Evolutionary conservation across 2,113 vertebrate species (phyloP).

Genomic region (Pavo muticus): DNA sequence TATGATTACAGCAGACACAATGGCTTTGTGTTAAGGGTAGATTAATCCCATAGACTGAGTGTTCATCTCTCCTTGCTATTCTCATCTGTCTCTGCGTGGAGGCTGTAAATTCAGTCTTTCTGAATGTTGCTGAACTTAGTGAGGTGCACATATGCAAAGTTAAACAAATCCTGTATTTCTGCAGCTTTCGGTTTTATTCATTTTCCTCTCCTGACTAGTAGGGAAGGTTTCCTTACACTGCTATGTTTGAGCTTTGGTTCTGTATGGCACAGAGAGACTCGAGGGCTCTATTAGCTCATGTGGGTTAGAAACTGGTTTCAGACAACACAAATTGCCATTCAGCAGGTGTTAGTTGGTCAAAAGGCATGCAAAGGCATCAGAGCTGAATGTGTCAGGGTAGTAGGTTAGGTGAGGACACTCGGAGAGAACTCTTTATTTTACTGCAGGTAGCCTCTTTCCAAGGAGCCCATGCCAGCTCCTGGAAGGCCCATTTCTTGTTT

Average conservation of each 20-base stretch:
- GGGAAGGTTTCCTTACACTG: not conserved
- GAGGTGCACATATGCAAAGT: not conserved
- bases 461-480: not conserved
- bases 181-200: not conserved
- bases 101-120: not conserved
- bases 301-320: not conserved
- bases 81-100: not conserved
- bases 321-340: not conserved
- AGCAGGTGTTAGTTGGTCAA: not conserved
- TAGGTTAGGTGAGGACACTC: not conserved
- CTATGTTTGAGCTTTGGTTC: not conserved
- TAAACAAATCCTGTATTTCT: not conserved
- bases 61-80: not conserved
- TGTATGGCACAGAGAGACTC: not conserved
- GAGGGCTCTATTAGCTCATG: not conserved
- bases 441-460: not conserved
- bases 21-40: not conserved
- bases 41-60: not conserved
- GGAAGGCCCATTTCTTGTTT: not conserved
- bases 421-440: not conserved
- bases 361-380: not conserved
- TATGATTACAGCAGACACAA: accelerated
- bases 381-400: not conserved
- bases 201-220: conserved; percentile 22
- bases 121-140: not conserved